phyloP scores from a whole-genome alignment of 2,797 vertebrate species.

The Cossypha dichroa region DNA sequence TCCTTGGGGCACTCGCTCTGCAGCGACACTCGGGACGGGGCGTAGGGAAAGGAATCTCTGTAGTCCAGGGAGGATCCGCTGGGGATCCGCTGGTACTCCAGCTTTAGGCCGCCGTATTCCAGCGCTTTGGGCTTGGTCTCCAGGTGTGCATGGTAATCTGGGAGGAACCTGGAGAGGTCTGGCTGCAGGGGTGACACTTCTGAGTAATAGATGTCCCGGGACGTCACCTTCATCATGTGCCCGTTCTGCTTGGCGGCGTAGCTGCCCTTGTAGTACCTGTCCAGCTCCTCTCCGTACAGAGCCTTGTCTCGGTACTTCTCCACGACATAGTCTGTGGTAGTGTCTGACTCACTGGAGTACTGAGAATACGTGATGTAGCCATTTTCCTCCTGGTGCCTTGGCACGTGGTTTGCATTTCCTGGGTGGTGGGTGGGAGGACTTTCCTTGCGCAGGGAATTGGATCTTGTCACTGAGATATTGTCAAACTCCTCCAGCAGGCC shows the following conservation, averaged over 20 bases:
- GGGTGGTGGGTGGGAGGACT: slow-evolving; percentile 89
- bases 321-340: slow-evolving; percentile 80
- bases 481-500: slow-evolving; percentile 97
- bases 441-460: slow-evolving; percentile 95
- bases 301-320: slow-evolving; percentile 81
- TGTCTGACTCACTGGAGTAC: slow-evolving; percentile 92
- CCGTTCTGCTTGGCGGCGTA: slow-evolving; percentile 89
- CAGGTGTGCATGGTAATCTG: slow-evolving; percentile 88
- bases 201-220: slow-evolving; percentile 84
- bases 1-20: slow-evolving; percentile 84
- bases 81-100: slow-evolving; percentile 88
- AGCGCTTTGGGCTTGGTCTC: slow-evolving; percentile 87
- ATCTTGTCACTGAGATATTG: slow-evolving; percentile 96
- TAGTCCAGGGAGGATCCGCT: slow-evolving; percentile 92
- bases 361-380: slow-evolving; percentile 91
- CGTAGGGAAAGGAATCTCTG: slow-evolving; percentile 85
- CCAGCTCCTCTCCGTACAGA: slow-evolving; percentile 82
- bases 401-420: slow-evolving; percentile 72
- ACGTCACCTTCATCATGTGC: slow-evolving; percentile 83
- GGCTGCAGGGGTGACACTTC: slow-evolving; percentile 88
- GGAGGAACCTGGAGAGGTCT: slow-evolving; percentile 85
- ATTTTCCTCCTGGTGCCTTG: slow-evolving; percentile 86
- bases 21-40: slow-evolving; percentile 85
- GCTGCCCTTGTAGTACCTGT: slow-evolving; percentile 80
- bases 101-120: slow-evolving; percentile 82